phyloP scores from a whole-genome alignment of 2,888 invertebrate genomes.

The Acanthosepion esculentum region DNA sequence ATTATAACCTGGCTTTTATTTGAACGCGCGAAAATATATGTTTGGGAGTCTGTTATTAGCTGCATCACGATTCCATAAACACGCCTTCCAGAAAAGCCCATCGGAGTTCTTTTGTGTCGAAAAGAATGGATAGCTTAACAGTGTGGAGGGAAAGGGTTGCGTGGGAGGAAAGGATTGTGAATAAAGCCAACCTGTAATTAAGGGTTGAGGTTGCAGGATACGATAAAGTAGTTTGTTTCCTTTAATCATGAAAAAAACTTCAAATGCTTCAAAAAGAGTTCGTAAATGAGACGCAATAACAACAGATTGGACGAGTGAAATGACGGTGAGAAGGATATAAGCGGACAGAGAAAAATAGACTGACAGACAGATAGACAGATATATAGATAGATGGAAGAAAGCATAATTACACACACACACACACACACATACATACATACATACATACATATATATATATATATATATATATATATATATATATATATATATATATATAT shows the following conservation, averaged over 20 bases:
- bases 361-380: background rate
- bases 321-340: background rate
- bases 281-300: background rate
- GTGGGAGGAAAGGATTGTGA: background rate
- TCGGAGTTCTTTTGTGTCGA: background rate
- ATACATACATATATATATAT: too few relatives aligned
- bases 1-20: background rate
- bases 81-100: constrained; percentile 2
- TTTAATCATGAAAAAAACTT: background rate
- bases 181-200: background rate
- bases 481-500: too few relatives aligned
- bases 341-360: background rate
- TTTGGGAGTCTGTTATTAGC: background rate
- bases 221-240: background rate
- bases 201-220: background rate
- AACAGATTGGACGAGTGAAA: background rate
- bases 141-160: background rate
- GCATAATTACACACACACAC: too few relatives aligned
- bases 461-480: too few relatives aligned
- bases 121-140: background rate
- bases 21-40: background rate
- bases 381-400: too few relatives aligned
- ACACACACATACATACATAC: too few relatives aligned
- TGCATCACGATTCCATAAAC: background rate
- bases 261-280: background rate